These are phyloP conservation scores for Heliothis peltigera DNA, from an alignment of 2,888 invertebrate genomes.

Conservation along the genomic window DNA sequence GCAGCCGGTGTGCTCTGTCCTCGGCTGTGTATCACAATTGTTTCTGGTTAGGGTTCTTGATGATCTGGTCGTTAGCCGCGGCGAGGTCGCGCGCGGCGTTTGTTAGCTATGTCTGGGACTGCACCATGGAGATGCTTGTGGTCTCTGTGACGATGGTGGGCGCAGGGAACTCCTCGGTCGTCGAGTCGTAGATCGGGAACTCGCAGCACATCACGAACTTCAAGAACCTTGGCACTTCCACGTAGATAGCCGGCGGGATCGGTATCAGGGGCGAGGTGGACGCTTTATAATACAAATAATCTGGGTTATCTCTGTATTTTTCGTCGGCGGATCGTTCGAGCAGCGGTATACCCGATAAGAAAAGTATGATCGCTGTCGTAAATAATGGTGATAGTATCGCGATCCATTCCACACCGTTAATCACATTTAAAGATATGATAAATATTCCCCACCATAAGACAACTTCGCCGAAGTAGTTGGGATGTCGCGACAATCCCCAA, in stretches of 20 bases:
- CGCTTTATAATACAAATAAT: constrained; percentile 96
- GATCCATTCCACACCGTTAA: constrained; percentile 96
- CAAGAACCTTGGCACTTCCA: constrained; percentile 95
- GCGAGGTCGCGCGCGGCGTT: constrained; percentile 84
- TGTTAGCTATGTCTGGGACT: constrained; percentile 93
- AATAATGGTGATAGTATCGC: constrained; percentile 96
- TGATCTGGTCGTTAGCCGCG: constrained; percentile 80
- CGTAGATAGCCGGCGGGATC: constrained; percentile 95
- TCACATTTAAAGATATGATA: constrained; percentile 95
- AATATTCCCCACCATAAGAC: constrained; percentile 98
- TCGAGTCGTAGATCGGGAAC: constrained; percentile 95
- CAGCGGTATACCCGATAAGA: constrained; percentile 97
- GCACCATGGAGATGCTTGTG: constrained; percentile 92
- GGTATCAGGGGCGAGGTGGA: constrained; percentile 97
- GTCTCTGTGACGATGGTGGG: constrained; percentile 92
- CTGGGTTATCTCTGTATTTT: constrained; percentile 95
- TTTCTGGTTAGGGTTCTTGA: constrained; percentile 77
- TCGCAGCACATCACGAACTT: constrained; percentile 97
- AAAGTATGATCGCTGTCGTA: constrained; percentile 95
- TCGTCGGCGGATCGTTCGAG: constrained; percentile 96
- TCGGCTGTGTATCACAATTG: constrained; percentile 88
- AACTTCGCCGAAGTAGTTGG: constrained; percentile 98
- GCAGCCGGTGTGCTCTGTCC: constrained; percentile 81
- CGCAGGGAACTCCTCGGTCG: constrained; percentile 91
- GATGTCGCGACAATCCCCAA: constrained; percentile 97